phyloP scores from a whole-genome alignment of 2,888 invertebrate species.

The Ormia ochracea region DNA sequence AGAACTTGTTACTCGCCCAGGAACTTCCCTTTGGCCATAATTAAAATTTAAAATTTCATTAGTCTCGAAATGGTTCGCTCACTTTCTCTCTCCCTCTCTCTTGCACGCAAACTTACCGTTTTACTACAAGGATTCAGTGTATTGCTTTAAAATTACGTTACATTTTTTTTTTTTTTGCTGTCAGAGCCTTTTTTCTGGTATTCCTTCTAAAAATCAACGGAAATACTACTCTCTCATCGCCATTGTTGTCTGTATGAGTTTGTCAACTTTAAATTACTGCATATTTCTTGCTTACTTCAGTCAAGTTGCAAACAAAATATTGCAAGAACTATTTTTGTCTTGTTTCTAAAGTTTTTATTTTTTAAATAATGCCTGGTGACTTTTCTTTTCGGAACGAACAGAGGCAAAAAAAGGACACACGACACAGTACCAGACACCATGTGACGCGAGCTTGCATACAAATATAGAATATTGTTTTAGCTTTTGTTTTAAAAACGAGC shows the following conservation, averaged over 20 bases:
- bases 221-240: no score
- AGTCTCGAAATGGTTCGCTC: neutral
- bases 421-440: slow-evolving; percentile 59
- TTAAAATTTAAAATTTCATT: slow-evolving; percentile 49
- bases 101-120: no score
- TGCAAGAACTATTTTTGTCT: neutral
- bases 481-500: slow-evolving; percentile 41
- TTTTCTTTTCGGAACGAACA: slow-evolving; percentile 31
- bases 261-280: slow-evolving; percentile 30
- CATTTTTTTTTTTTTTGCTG: slow-evolving; percentile 26
- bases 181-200: neutral
- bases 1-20: neutral
- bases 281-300: slow-evolving; percentile 45
- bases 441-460: slow-evolving; percentile 33
- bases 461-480: neutral
- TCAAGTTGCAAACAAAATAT: slow-evolving; percentile 55
- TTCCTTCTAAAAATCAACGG: slow-evolving; percentile 30
- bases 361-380: slow-evolving; percentile 39
- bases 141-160: slow-evolving; percentile 32
- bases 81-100: neutral
- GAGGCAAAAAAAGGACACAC: slow-evolving; percentile 53
- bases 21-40: neutral
- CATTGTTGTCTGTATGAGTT: slow-evolving; percentile 26
- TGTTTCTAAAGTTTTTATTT: slow-evolving; percentile 18
- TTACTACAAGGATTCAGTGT: no score